Evolutionary conservation across 2,888 invertebrate genomes (phyloP).

Genomic region (Apamea anceps): DNA sequence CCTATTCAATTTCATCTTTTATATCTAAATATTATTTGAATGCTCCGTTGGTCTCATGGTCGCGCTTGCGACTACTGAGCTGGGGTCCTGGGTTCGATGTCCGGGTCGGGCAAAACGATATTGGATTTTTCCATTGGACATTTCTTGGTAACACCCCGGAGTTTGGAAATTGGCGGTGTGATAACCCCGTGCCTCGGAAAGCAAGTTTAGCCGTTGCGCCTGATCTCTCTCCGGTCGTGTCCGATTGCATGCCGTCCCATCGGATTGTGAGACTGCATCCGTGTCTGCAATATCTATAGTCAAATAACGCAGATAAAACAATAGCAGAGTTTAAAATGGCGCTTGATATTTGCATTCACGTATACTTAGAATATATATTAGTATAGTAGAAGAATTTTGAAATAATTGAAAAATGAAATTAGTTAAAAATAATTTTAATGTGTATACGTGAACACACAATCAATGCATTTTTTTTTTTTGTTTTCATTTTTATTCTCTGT

Average conservation of each 20-base stretch:
- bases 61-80: not conserved
- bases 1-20: too few species aligned
- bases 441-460: not conserved
- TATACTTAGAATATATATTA: not conserved
- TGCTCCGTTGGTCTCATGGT: not conserved
- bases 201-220: not conserved
- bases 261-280: not conserved
- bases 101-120: not conserved
- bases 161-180: too few species aligned
- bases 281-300: not conserved
- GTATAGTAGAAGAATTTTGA: too few species aligned
- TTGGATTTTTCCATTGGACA: too few species aligned
- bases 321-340: not conserved
- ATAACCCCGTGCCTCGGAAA: not conserved
- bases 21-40: not conserved
- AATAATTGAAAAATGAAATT: too few species aligned
- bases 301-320: constrained; percentile 17
- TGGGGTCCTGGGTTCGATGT: not conserved
- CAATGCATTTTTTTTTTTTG: not conserved
- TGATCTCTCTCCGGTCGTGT: not conserved
- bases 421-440: too few species aligned
- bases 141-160: not conserved
- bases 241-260: not conserved
- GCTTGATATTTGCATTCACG: constrained; percentile 1
- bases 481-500: not conserved